Evolutionary conservation across 37 sponge, comb jelly and placozoan genomes (phyloP), one percentile per base, ranked within the genome.

Genomic region (Petrosia ficiformis): DNA sequence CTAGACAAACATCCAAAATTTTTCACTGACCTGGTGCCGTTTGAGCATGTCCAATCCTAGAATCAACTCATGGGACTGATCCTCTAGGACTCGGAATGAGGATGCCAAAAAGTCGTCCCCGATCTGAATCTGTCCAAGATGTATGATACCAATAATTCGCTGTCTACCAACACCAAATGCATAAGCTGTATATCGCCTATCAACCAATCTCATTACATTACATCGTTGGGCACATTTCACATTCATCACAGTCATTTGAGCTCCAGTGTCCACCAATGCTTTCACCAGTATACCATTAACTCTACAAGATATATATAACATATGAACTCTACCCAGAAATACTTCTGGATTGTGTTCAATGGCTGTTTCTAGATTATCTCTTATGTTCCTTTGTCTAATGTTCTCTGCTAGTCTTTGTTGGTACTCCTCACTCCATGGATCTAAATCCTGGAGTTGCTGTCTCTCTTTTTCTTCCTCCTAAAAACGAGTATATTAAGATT

Each of bases 21-120:
- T 22, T 4, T 10, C 52, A 21, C 72, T 10, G 42, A 96, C 97
- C 93, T 94, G 95, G 68, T 97, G 98, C 67, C 95, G 68, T 41
- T 92, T 89, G 38, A 97, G 72, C 98, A 94, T 97, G 76, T 97
- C 98, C 73, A 97, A 68, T 5, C 98, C 98, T 1, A 97, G 79
- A 0, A 97, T 71, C 72, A 97, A 77, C 56, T 97, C 98, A 77
- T 90, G 89, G 0, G 84, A 30, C 74, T 91, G 93, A 44, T 86
- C 56, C 74, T 97, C 81, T 74, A 97, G 73, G 1, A 97, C 85
- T 48, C 76, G 77, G 73, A 97, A 97, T 22, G 98, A 92, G 26
- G 88, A 91, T 0, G 95, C 80, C 39, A 97, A 76, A 59, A 86
- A 89, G 33, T 86, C 92, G 6, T 76, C 57, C 3, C 87, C 98